A percentile compares a stretch with the other conserved stretches of the same genome.
Evolutionary conservation across 1,140 invertebrate genomes (phyloP).

Genomic region (Tetranychus urticae): DNA sequence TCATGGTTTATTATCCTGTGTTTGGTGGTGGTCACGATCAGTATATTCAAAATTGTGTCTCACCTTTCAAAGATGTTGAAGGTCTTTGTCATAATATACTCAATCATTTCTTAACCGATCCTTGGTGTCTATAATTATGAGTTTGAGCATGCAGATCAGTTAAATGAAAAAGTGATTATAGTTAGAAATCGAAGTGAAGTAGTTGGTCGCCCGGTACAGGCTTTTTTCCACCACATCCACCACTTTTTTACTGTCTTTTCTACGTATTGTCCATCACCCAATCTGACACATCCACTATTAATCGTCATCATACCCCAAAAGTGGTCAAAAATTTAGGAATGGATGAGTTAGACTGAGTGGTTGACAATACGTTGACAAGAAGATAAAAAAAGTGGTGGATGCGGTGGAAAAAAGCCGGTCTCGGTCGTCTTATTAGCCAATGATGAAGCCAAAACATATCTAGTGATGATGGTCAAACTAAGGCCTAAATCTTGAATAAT

Average conservation of each 20-base stretch:
- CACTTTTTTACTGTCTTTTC: too few relatives aligned
- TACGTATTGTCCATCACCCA: too few relatives aligned
- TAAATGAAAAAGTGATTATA: conserved; percentile 5
- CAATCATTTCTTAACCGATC: background rate
- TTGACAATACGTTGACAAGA: too few relatives aligned
- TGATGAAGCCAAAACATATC: conserved; percentile 5
- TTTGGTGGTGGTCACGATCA: conserved; percentile 10
- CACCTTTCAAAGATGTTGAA: conserved; percentile 9
- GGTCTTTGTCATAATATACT: conserved; percentile 7
- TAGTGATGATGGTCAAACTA: background rate
- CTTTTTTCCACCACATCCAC: too few relatives aligned
- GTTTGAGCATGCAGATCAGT: conserved; percentile 5
- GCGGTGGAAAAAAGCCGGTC: too few relatives aligned
- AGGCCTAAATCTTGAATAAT: too few relatives aligned
- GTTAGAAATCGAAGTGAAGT: conserved; percentile 9
- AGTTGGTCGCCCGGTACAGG: too few relatives aligned
- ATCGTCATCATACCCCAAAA: too few relatives aligned
- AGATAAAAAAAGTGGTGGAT: too few relatives aligned
- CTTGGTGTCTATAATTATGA: conserved; percentile 6
- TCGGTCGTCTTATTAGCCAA: conserved; percentile 5
- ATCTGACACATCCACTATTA: too few relatives aligned
- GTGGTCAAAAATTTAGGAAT: too few relatives aligned
- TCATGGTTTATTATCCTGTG: conserved; percentile 8
- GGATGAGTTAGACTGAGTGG: too few relatives aligned
- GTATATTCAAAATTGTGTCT: conserved; percentile 9